Evolutionary conservation across 2,797 vertebrate species (phyloP).

Genomic region (Xenopus petersii): DNA sequence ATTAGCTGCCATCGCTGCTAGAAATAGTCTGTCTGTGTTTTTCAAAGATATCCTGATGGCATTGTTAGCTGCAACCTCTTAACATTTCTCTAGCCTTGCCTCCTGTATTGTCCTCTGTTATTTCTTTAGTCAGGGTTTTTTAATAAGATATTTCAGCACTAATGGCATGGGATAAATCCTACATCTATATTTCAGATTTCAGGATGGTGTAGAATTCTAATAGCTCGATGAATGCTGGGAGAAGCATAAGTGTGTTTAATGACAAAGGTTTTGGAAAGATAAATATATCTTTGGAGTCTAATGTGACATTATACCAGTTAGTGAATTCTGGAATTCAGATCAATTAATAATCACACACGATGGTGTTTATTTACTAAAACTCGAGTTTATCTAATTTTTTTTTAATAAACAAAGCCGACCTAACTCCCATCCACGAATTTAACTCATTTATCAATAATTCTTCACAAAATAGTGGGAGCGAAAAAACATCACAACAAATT

Average conservation of each 20-base stretch:
- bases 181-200: slow-evolving; percentile 21
- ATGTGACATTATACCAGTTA: no score
- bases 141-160: slow-evolving; percentile 28
- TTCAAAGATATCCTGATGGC: slow-evolving; percentile 12
- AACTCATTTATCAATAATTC: no score
- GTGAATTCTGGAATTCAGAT: no score
- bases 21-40: slow-evolving; percentile 3
- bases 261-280: no score
- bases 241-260: slow-evolving; percentile 25
- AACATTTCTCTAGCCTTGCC: slow-evolving; percentile 11
- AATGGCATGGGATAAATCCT: slow-evolving; percentile 30
- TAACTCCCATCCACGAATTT: no score
- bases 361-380: no score
- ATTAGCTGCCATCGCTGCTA: slow-evolving; percentile 6
- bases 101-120: slow-evolving; percentile 12
- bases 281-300: no score
- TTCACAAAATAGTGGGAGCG: no score
- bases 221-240: slow-evolving; percentile 23
- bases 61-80: slow-evolving; percentile 21
- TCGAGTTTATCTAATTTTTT: no score
- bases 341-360: no score
- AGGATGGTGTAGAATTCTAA: slow-evolving; percentile 19
- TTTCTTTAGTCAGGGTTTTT: slow-evolving; percentile 27
- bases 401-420: no score
- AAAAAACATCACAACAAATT: no score